Evolutionary conservation across 2,888 invertebrate species (phyloP).

Genomic region (Trissolcus japonicus): DNA sequence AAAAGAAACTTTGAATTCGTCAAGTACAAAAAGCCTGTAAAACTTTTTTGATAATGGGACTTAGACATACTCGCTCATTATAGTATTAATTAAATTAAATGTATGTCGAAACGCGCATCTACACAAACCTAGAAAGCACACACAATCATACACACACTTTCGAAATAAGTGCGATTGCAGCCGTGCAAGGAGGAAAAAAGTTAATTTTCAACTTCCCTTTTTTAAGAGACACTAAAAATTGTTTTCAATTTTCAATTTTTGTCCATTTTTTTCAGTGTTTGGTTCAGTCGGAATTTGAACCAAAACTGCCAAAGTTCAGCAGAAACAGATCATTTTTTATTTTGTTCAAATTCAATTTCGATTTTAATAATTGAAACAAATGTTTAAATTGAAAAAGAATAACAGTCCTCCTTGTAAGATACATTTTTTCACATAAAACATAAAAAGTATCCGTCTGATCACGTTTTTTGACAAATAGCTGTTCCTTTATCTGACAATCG

Average conservation of each 20-base stretch:
- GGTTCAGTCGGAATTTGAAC: no score
- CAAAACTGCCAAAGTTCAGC: no score
- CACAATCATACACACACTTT: background rate
- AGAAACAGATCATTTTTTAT: no score
- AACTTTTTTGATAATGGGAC: conserved; percentile 30
- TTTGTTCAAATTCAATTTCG: no score
- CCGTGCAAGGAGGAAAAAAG: no score
- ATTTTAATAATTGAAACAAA: no score
- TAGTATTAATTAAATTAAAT: conserved; percentile 48
- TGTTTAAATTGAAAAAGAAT: conserved; percentile 15
- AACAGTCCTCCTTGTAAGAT: conserved; percentile 32
- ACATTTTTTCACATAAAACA: conserved; percentile 25
- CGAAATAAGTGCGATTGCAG: no score
- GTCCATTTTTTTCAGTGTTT: no score
- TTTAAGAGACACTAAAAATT: background rate
- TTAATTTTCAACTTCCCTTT: no score
- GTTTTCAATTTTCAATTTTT: background rate
- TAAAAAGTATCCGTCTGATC: conserved; percentile 49
- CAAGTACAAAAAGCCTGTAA: conserved; percentile 43
- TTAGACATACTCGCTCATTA: conserved; percentile 52
- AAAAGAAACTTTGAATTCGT: conserved; percentile 36
- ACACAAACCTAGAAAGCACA: conserved; percentile 41
- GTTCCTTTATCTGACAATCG: conserved; percentile 56
- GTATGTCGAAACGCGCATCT: conserved; percentile 50
- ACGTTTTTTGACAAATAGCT: conserved; percentile 48